Evolutionary conservation across 2,888 invertebrate species (phyloP).

Genomic region (Pristionchus exspectatus): DNA sequence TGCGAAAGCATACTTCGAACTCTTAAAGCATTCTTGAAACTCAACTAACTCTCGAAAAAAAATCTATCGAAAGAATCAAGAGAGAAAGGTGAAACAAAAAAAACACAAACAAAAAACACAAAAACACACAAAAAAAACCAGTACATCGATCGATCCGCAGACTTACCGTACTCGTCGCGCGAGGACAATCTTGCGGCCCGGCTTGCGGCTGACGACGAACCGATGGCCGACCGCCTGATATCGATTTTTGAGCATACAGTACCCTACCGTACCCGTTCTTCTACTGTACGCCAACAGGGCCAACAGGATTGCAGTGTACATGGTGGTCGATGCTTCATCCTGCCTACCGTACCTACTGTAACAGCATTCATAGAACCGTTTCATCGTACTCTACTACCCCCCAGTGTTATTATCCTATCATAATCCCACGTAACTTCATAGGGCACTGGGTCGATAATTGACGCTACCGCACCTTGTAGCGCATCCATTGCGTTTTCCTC

Average conservation of each 20-base stretch:
- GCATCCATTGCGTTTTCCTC: slow-evolving; percentile 12
- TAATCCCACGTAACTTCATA: not conserved
- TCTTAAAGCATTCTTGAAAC: not conserved
- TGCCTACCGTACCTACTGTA: not conserved
- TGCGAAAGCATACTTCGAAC: not conserved
- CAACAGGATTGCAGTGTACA: not conserved
- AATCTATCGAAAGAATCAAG: not conserved
- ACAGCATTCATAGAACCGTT: too few species aligned
- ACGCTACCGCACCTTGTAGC: not conserved
- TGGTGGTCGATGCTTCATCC: not conserved
- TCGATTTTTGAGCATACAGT: not conserved
- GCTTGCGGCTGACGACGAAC: slow-evolving; percentile 43
- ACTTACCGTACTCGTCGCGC: slow-evolving; percentile 40
- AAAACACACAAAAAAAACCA: not conserved
- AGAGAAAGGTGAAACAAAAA: too few species aligned
- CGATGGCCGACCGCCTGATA: slow-evolving; percentile 11
- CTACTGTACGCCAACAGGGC: too few species aligned
- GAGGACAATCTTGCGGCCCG: slow-evolving; percentile 41
- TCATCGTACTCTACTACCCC: too few species aligned
- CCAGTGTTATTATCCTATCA: not conserved
- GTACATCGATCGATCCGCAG: too few species aligned
- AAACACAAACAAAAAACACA: too few species aligned
- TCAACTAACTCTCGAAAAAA: not conserved
- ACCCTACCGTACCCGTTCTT: not conserved
- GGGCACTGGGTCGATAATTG: not conserved